Conservation (phyloP, 1,140 invertebrate genomes). For the Drosophila tsacasi region DNA sequence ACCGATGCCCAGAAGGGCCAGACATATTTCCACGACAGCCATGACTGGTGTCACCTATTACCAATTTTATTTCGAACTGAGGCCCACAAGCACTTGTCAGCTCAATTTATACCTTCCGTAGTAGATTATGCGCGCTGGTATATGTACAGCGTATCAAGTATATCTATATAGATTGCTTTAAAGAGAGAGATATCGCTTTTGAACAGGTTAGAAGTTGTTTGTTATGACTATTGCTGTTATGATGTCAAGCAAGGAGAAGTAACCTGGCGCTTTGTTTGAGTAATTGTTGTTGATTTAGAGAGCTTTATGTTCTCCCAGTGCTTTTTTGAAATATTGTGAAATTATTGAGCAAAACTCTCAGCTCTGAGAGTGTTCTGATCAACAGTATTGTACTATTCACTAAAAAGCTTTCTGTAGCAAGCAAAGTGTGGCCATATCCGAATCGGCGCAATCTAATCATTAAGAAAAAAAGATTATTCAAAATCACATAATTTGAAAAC, state of each 20-base stretch:
- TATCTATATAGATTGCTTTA: background rate
- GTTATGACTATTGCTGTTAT: conserved; percentile 1
- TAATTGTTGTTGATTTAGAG: conserved; percentile 6
- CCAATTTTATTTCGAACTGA: conserved; percentile 17
- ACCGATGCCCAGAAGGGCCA: conserved; percentile 25
- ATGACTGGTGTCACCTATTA: conserved; percentile 5
- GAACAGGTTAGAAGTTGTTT: conserved; percentile 11
- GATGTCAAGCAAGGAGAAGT: background rate
- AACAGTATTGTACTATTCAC: background rate
- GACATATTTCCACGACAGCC: conserved; percentile 33
- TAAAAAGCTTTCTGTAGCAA: background rate
- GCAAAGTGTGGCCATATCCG: background rate
- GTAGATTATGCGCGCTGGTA: background rate
- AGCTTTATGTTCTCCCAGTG: background rate
- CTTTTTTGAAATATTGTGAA: background rate
- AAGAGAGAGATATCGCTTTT: conserved; percentile 10
- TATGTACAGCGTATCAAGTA: background rate
- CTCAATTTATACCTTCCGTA: conserved; percentile 36
- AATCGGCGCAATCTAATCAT: conserved; percentile 6
- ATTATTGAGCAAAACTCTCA: background rate
- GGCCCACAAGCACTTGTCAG: background rate
- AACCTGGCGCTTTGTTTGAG: background rate
- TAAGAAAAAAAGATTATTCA: conserved; percentile 5
- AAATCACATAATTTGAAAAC: conserved; percentile 48
- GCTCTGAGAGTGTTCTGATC: background rate